Evolutionary conservation across 2,888 invertebrate genomes (phyloP), one percentile per base, ranked within the genome.

Genomic region (Synergus gifuensis): DNA sequence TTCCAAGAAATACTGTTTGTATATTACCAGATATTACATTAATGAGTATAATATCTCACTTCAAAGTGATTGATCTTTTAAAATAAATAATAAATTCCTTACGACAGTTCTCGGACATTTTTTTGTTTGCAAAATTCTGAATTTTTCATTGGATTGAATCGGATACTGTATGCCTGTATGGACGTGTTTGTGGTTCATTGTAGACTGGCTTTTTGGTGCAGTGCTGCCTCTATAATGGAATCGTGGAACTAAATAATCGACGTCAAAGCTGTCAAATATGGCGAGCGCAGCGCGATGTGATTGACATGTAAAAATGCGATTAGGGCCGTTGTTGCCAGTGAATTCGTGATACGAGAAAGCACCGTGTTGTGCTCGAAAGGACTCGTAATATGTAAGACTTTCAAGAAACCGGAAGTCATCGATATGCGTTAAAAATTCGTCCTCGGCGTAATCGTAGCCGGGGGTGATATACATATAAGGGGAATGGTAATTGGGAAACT

Each of bases 231-330:
- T 90, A 85, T 83, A 84, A 89, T 86, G 86, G 83, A 81, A 81
- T 81, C 82, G 83, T 84, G 76, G 86, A 92, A 93, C 92, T 90
- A 93, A 93, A 93, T 93, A 93, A 94, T 94, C 94, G 94, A 94
- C 93, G 93, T 93, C 92, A 93, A 93, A 93, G 91, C 92, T 93
- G 93, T 93, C 91, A 93, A 93, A 93, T 92, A 93, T 93, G 93
- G 93, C 93, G 93, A 92, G 91, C 90, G 87, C 89, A 88, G 85
- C 82, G 87, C 88, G 87, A 87, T 87, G 86, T 88, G 86, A 84
- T 86, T 86, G 85, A 85, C 87, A 88, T 84, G 83, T 85, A 87
- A 87, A 85, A 83, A 87, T 86, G 89, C 81, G 78, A 81, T 79
- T 79, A 79, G 79, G 78, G 64, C 76, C 76, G 78, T 76, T 42